phyloP scores from a whole-genome alignment of 2,888 invertebrate species.

The Theretra japonica region DNA sequence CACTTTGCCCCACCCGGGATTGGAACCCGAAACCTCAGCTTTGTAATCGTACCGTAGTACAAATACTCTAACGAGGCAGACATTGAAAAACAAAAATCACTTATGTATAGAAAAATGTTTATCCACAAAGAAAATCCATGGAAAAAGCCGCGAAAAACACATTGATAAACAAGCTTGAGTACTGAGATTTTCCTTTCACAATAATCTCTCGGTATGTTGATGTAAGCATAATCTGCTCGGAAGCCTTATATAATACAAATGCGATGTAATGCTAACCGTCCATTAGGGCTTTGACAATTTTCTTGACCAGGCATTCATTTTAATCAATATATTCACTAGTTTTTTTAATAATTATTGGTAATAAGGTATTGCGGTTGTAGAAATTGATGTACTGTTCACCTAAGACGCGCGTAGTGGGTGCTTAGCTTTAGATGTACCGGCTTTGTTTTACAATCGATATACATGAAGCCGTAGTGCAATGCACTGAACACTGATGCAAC shows the following conservation, averaged over 20 bases:
- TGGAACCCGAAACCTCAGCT: no score
- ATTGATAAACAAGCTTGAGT: background rate
- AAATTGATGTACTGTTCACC: no score
- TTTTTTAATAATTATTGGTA: no score
- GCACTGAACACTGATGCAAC: background rate
- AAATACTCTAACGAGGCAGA: no score
- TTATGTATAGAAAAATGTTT: background rate
- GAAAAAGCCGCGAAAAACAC: background rate
- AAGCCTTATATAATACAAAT: constrained; percentile 11
- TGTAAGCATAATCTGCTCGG: background rate
- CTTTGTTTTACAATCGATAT: background rate
- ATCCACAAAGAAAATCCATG: background rate
- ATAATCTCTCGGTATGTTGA: background rate
- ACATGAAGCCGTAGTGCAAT: constrained; percentile 13
- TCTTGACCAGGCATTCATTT: no score
- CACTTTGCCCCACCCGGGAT: no score
- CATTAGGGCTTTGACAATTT: background rate
- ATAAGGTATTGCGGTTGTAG: no score
- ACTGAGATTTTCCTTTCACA: background rate
- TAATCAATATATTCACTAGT: no score
- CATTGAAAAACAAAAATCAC: no score
- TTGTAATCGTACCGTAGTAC: no score
- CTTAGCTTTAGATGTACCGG: background rate
- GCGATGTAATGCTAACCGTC: background rate
- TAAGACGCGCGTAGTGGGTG: background rate